A percentile compares a stretch with the other conserved stretches of the same genome.
Evolutionary conservation across 2,888 invertebrate genomes (phyloP).

Genomic region (Cheilosia scutellata): DNA sequence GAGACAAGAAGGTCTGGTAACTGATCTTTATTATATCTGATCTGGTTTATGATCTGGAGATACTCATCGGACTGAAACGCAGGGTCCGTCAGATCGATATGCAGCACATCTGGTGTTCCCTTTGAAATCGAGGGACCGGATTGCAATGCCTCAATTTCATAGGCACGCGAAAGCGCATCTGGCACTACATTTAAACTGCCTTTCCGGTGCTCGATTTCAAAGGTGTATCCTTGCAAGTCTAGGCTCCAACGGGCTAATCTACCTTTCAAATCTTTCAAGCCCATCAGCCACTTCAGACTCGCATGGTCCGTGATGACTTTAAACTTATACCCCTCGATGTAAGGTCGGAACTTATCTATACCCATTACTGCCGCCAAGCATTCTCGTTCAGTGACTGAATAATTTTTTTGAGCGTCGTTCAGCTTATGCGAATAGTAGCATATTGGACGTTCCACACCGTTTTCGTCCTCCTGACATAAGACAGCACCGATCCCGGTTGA

Average conservation of each 20-base stretch:
- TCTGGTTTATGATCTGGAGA: too few relatives aligned
- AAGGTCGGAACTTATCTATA: background rate
- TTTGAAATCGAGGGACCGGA: background rate
- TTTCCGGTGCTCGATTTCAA: too few relatives aligned
- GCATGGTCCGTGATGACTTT: too few relatives aligned
- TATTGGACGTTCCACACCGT: background rate
- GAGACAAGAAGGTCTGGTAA: background rate
- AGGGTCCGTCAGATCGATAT: background rate
- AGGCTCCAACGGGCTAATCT: too few relatives aligned
- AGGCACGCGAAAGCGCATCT: background rate
- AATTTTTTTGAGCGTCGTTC: background rate
- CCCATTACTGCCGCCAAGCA: too few relatives aligned
- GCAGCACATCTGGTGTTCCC: background rate
- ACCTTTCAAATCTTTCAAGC: too few relatives aligned
- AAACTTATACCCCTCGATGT: background rate
- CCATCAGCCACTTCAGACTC: too few relatives aligned
- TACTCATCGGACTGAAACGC: background rate
- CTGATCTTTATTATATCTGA: background rate
- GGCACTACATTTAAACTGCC: background rate
- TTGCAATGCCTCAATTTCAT: background rate
- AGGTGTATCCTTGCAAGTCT: too few relatives aligned
- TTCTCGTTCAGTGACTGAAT: background rate
- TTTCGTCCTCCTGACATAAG: background rate
- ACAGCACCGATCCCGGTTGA: too few relatives aligned
- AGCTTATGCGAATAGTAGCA: background rate